Evolutionary conservation across 2,888 invertebrate genomes (phyloP), one percentile per base, ranked within the genome.

Genomic region (Cartodere bifasciata): DNA sequence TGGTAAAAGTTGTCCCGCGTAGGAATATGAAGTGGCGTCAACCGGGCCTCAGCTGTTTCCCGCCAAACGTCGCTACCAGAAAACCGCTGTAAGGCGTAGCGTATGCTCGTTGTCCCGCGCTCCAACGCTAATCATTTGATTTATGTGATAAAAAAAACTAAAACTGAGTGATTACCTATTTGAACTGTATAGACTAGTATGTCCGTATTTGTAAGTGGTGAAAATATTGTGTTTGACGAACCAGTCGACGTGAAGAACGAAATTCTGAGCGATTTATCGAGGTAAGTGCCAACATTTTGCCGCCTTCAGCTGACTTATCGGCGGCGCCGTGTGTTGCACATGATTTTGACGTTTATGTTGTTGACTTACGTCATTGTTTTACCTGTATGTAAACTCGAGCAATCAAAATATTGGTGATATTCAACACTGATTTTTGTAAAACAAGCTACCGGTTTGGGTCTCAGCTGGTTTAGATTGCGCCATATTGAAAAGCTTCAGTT

Each of bases 11-110:
- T n/a, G n/a, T 39, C 29, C 35, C 41, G 60, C 58, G 63, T 55
- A 61, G 50, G 56, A 56, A 58, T 56, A 53, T 53, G 45, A 44
- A 43, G 52, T 54, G 60, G 61, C 61, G 60, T 62, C 61, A 54
- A 56, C 59, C 50, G 49, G 63, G 63, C 62, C 69, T 69, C 70
- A 72, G 72, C 72, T 72, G 72, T 72, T 73, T 73, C 72, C 72
- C 72, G 72, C 70, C 70, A 70, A 69, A 67, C 65, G 62, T 60
- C 66, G 67, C 69, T 68, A 68, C 68, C 70, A 68, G 68, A 67
- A 67, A 68, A 67, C 67, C 62, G 62, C 64, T 60, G 62, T 60
- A 60, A 60, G 61, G 63, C 65, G 62, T 64, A 63, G 61, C 62
- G 65, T 63, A 59, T 59, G 59, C 60, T 58, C 49, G 56, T 51